phyloP scores from a whole-genome alignment of 1,140 invertebrate species.

The Euwallacea fornicatus region DNA sequence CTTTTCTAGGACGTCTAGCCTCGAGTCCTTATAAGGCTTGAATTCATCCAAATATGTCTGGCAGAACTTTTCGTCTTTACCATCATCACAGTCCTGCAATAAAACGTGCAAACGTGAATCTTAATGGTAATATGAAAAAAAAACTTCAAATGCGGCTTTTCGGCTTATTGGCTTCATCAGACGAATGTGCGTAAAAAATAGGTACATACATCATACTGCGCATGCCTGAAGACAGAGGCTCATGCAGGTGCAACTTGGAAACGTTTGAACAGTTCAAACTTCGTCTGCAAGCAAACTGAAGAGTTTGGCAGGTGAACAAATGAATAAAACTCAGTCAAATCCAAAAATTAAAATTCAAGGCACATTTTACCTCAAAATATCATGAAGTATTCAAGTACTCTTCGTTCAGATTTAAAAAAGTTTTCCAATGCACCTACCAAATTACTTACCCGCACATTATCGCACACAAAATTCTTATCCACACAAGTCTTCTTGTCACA shows the following conservation, averaged over 20 bases:
- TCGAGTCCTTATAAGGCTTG: constrained; percentile 51
- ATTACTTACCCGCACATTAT: constrained; percentile 58
- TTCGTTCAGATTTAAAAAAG: no score
- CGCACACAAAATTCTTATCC: constrained; percentile 66
- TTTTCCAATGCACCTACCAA: background rate
- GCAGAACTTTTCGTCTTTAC: constrained; percentile 62
- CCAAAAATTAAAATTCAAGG: background rate
- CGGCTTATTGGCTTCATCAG: no score
- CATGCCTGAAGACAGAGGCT: no score
- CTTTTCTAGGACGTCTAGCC: constrained; percentile 55
- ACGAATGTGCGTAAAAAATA: no score
- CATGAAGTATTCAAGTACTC: no score
- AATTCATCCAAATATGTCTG: constrained; percentile 46
- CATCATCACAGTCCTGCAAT: constrained; percentile 63
- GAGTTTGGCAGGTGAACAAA: no score
- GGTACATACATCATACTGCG: no score
- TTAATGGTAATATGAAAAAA: background rate
- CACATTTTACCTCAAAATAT: background rate
- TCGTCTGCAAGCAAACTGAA: no score
- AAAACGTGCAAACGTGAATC: background rate
- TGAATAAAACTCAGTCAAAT: background rate
- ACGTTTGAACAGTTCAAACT: no score
- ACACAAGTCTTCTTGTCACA: constrained; percentile 62
- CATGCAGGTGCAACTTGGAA: no score
- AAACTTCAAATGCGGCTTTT: no score